Conservation (phyloP, 2,113 vertebrate genomes). For the Poeciliopsis retropinna region DNA sequence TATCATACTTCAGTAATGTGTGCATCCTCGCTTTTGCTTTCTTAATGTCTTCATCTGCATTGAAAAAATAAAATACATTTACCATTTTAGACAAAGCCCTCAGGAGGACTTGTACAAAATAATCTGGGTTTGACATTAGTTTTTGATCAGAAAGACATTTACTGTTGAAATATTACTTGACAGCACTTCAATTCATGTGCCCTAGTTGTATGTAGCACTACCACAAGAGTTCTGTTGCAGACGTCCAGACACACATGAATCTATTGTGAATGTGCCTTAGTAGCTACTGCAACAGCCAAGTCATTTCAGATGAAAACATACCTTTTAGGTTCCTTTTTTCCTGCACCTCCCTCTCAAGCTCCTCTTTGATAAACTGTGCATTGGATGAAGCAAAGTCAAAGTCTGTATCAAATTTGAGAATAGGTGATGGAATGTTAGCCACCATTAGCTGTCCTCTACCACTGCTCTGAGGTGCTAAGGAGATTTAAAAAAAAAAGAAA, state of each 20-base stretch:
- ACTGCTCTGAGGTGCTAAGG: slow-evolving; percentile 86
- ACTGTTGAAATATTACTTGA: too few species aligned
- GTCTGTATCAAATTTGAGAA: slow-evolving; percentile 95
- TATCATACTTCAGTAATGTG: slow-evolving; percentile 75
- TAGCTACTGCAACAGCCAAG: not conserved
- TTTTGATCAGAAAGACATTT: too few species aligned
- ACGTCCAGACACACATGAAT: not conserved
- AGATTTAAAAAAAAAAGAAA: not conserved
- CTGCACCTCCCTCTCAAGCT: slow-evolving; percentile 88
- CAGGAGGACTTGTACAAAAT: not conserved
- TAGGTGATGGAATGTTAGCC: slow-evolving; percentile 80
- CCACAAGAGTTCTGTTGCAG: not conserved
- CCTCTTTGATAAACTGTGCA: slow-evolving; percentile 94
- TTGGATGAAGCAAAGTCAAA: slow-evolving; percentile 98
- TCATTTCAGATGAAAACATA: slow-evolving; percentile 49
- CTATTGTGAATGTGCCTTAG: not conserved
- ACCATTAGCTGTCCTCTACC: slow-evolving; percentile 89
- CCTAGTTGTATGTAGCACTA: not conserved
- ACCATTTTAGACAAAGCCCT: not conserved
- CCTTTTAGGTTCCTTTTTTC: slow-evolving; percentile 86
- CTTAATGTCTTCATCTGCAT: slow-evolving; percentile 79
- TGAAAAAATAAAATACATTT: slow-evolving; percentile 2
- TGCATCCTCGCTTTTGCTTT: slow-evolving; percentile 79
- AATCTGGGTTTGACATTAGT: not conserved
- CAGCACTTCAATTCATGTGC: too few species aligned